Percentiles rank a stretch among this genome's conserved stretches.
phyloP scores from a whole-genome alignment of 2,797 vertebrate species.

The Gallinago nigripennis region DNA sequence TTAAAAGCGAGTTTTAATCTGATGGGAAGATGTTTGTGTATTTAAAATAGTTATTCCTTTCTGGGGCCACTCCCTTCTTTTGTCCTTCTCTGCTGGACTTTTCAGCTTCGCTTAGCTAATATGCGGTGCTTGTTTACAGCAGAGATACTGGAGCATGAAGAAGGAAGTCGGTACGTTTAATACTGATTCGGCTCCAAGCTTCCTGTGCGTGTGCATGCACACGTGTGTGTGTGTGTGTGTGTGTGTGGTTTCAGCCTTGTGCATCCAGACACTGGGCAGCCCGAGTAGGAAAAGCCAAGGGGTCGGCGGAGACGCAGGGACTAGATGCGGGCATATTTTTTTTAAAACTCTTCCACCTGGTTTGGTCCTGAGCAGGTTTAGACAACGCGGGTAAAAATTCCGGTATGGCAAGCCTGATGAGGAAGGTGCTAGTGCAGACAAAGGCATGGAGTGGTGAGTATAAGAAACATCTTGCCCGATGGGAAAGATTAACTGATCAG shows the following conservation, averaged over 20 bases:
- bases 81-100: conserved; percentile 49
- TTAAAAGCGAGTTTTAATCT: conserved; percentile 54
- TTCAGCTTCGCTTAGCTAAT: not conserved
- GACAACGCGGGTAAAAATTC: not conserved
- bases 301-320: not conserved
- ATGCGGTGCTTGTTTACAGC: conserved; percentile 18
- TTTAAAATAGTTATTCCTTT: conserved; percentile 67
- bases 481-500: not conserved
- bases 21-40: conserved; percentile 64
- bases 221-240: not conserved
- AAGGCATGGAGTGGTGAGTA: conserved; percentile 49
- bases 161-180: conserved; percentile 21
- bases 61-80: conserved; percentile 59
- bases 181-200: conserved; percentile 15
- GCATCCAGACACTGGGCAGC: not conserved
- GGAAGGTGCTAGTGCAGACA: conserved; percentile 61
- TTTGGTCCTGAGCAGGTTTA: conserved; percentile 39
- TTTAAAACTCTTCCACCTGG: not conserved
- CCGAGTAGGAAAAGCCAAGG: not conserved
- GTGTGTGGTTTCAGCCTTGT: not conserved
- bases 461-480: not conserved
- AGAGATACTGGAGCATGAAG: conserved; percentile 23
- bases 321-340: not conserved
- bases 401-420: conserved; percentile 62
- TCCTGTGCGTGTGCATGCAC: conserved; percentile 39